Conservation (phyloP, 2,888 invertebrate genomes). For the Agrochola macilenta region DNA sequence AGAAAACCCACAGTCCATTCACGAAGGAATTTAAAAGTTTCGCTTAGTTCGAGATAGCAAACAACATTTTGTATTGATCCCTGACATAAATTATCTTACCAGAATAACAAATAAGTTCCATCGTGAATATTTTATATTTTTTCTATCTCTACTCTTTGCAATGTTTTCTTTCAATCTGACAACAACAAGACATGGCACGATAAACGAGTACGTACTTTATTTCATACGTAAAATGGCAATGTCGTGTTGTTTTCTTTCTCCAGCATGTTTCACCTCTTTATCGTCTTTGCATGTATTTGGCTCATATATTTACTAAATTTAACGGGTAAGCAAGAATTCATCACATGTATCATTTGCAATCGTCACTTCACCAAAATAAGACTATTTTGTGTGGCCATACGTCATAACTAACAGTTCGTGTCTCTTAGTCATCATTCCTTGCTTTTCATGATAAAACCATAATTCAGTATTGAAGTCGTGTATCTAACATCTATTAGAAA, state of each 20-base stretch:
- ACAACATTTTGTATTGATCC: constrained; percentile 27
- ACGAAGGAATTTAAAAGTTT: constrained; percentile 67
- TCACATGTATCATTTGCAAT: constrained; percentile 75
- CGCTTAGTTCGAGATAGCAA: background rate
- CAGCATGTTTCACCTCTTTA: constrained; percentile 79
- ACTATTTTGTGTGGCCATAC: constrained; percentile 89
- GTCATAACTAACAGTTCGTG: constrained; percentile 54
- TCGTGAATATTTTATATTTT: constrained; percentile 69
- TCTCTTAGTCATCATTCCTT: constrained; percentile 54
- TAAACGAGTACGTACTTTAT: constrained; percentile 65
- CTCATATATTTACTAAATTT: constrained; percentile 66
- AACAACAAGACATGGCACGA: constrained; percentile 78
- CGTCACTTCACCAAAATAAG: constrained; percentile 75
- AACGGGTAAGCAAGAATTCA: constrained; percentile 75
- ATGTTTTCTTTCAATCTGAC: constrained; percentile 85
- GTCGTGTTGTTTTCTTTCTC: constrained; percentile 75
- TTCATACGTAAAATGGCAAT: constrained; percentile 66
- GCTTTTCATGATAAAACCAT: constrained; percentile 66
- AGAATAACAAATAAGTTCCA: constrained; percentile 60
- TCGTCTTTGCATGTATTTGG: constrained; percentile 77
- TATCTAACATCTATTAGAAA: constrained; percentile 74
- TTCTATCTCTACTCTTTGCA: constrained; percentile 86
- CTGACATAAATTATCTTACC: constrained; percentile 16
- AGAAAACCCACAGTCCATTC: constrained; percentile 59
- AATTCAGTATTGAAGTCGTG: constrained; percentile 56